Evolutionary conservation across 2,113 vertebrate genomes (phyloP).

Genomic region (Cariama cristata): DNA sequence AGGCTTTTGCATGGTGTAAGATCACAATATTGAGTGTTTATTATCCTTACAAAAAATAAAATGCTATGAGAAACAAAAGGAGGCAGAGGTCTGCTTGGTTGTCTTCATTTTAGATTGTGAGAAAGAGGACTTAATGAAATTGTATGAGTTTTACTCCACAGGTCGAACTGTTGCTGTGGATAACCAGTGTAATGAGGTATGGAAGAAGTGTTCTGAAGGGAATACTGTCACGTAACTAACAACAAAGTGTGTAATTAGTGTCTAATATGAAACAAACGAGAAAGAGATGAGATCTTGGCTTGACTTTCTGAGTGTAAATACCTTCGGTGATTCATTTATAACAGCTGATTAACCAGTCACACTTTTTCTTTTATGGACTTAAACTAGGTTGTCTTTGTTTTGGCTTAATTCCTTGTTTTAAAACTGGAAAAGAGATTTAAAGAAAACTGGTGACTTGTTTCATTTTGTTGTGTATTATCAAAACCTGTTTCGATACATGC

Average conservation of each 20-base stretch:
- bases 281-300: background rate
- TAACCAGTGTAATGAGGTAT: rapidly evolving
- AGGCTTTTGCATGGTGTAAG: background rate
- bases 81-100: rapidly evolving
- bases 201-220: background rate
- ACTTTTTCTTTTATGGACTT: background rate
- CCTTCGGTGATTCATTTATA: background rate
- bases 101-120: background rate
- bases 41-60: background rate
- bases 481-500: background rate
- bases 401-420: background rate
- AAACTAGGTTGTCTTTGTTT: background rate
- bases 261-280: background rate
- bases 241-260: background rate
- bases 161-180: background rate
- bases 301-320: background rate
- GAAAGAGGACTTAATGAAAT: background rate
- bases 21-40: background rate
- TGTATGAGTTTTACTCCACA: background rate
- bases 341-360: background rate
- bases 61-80: background rate
- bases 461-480: background rate
- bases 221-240: background rate
- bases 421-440: background rate
- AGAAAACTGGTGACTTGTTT: background rate